phyloP scores from a whole-genome alignment of 2,113 vertebrate species.

The Isichthys henryi region DNA sequence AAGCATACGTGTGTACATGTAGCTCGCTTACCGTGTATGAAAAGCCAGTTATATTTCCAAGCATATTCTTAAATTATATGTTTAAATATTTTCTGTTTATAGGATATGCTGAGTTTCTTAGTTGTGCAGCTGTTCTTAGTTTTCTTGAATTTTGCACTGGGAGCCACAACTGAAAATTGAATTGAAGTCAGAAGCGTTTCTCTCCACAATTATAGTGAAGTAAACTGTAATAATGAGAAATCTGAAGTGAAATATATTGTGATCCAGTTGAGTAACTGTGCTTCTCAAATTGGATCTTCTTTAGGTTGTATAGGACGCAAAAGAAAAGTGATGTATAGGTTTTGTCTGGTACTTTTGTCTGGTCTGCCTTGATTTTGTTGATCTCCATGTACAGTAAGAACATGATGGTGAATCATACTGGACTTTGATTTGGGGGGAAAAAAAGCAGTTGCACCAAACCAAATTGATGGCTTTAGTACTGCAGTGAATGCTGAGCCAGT shows the following conservation, averaged over 20 bases:
- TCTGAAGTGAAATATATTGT: not conserved
- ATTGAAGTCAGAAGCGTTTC: not conserved
- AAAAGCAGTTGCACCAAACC: not conserved
- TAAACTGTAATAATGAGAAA: not conserved
- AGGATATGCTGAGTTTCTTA: not conserved
- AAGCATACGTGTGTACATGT: not conserved
- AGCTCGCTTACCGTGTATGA: not conserved
- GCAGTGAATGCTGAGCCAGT: constrained; percentile 1
- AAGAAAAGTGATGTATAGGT: not conserved
- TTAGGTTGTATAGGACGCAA: not conserved
- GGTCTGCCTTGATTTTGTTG: not conserved
- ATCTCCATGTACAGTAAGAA: not conserved
- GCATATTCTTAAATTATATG: not conserved
- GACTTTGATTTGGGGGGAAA: not conserved
- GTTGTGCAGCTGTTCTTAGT: not conserved
- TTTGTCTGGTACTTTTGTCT: not conserved
- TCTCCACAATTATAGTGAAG: not conserved
- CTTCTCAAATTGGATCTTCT: not conserved
- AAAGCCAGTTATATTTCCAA: not conserved
- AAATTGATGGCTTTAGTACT: not conserved
- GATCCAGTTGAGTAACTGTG: not conserved
- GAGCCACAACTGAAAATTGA: not conserved
- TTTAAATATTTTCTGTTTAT: not conserved
- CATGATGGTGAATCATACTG: not conserved
- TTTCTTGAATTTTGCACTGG: not conserved